A percentile compares a stretch with the other conserved stretches of the same genome.
These are phyloP conservation scores for Trissolcus brochymenae DNA, from an alignment of 2,888 invertebrate genomes.

Conservation along the genomic window DNA sequence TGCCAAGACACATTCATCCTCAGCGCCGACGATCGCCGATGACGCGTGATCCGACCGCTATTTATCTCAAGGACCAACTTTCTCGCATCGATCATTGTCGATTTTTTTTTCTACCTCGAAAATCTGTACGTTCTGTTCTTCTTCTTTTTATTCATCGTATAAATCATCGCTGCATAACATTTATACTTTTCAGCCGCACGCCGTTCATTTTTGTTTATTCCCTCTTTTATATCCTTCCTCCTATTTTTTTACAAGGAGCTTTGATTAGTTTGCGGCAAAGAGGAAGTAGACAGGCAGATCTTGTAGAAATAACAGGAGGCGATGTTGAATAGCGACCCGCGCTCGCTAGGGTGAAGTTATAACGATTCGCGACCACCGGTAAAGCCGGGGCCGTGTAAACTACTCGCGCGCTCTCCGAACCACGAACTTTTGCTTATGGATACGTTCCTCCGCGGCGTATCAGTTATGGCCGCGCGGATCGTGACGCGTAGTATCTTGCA, in stretches of 20 bases:
- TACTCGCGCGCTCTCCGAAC: slow-evolving; percentile 60
- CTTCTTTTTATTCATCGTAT: slow-evolving; percentile 24
- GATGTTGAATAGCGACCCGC: slow-evolving; percentile 14
- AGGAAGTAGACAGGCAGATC: too few relatives aligned
- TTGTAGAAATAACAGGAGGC: not conserved
- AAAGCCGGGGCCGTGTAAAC: slow-evolving; percentile 68
- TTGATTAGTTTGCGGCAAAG: not conserved
- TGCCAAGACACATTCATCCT: slow-evolving; percentile 61
- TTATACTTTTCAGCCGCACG: not conserved
- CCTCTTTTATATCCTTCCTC: not conserved
- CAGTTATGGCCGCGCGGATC: slow-evolving; percentile 69
- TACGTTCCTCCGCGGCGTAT: slow-evolving; percentile 68
- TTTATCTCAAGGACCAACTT: slow-evolving; percentile 50
- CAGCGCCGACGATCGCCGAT: slow-evolving; percentile 36
- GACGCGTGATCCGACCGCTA: slow-evolving; percentile 54
- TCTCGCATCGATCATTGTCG: slow-evolving; percentile 53
- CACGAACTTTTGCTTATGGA: slow-evolving; percentile 61
- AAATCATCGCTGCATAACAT: slow-evolving; percentile 29
- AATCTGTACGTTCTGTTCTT: slow-evolving; percentile 14
- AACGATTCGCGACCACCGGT: slow-evolving; percentile 68
- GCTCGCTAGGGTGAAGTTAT: slow-evolving; percentile 64
- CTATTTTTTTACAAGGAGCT: not conserved
- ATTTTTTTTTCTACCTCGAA: slow-evolving; percentile 21
- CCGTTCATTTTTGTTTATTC: not conserved
- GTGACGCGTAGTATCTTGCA: slow-evolving; percentile 75